Evolutionary conservation across 2,888 invertebrate genomes (phyloP).

Genomic region (Diarsia dahlii): DNA sequence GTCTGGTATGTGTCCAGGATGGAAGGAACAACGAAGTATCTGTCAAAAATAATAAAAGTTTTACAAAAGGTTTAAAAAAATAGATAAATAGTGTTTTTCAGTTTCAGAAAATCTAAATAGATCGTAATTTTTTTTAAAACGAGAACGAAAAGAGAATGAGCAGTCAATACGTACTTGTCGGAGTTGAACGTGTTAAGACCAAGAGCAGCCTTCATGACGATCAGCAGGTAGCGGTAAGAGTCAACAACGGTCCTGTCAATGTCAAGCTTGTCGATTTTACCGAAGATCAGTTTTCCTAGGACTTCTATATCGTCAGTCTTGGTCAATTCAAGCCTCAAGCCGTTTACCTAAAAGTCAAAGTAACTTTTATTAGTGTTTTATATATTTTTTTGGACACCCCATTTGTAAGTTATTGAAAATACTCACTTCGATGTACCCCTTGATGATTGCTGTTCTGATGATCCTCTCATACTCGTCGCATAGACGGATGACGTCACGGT

Average conservation of each 20-base stretch:
- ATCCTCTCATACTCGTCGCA: constrained; percentile 88
- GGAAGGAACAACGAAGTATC: constrained; percentile 90
- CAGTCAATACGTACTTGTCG: constrained; percentile 79
- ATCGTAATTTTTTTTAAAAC: background rate
- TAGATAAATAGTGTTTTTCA: background rate
- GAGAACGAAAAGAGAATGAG: too few species aligned
- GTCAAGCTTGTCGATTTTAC: constrained; percentile 84
- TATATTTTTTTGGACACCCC: background rate
- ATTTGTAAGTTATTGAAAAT: constrained; percentile 1
- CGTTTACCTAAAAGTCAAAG: constrained; percentile 76
- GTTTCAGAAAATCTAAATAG: background rate
- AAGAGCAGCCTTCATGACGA: constrained; percentile 88
- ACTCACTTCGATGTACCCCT: constrained; percentile 87
- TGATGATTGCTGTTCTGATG: constrained; percentile 90
- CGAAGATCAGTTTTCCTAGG: constrained; percentile 89
- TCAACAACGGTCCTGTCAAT: constrained; percentile 79
- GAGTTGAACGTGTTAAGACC: constrained; percentile 80
- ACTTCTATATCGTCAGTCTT: constrained; percentile 88
- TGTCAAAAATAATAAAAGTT: constrained; percentile 64
- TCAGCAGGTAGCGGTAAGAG: constrained; percentile 91
- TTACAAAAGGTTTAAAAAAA: background rate
- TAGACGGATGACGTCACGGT: constrained; percentile 76
- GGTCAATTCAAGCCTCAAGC: constrained; percentile 79
- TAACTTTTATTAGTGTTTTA: background rate
- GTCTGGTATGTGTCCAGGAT: constrained; percentile 92